Evolutionary conservation across 2,888 invertebrate species (phyloP).

Genomic region (Pycnomerus fuliginosus): DNA sequence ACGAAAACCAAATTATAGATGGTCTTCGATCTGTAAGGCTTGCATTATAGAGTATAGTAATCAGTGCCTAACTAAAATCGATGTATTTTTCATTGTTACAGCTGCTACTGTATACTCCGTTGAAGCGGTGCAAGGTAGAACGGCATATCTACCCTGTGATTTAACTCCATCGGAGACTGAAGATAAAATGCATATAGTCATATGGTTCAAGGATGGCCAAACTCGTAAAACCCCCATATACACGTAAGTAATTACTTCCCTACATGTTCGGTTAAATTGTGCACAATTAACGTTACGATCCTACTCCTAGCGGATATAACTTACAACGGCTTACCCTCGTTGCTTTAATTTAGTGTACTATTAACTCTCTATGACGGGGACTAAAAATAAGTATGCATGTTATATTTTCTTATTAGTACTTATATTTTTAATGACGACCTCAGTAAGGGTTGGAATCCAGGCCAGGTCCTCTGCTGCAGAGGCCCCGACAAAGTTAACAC

Average conservation of each 20-base stretch:
- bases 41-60: neutral
- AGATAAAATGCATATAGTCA: slow-evolving; percentile 62
- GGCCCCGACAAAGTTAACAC: too few relatives aligned
- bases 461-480: too few relatives aligned
- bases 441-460: too few relatives aligned
- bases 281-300: slow-evolving; percentile 7
- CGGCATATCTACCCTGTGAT: slow-evolving; percentile 63
- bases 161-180: slow-evolving; percentile 57
- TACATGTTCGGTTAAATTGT: slow-evolving; percentile 13
- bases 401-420: too few relatives aligned
- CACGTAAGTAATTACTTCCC: slow-evolving; percentile 54
- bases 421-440: too few relatives aligned
- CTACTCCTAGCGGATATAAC: too few relatives aligned
- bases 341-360: too few relatives aligned
- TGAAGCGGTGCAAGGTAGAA: slow-evolving; percentile 60
- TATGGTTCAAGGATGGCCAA: slow-evolving; percentile 63
- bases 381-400: too few relatives aligned
- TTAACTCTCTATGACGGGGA: too few relatives aligned
- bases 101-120: slow-evolving; percentile 48
- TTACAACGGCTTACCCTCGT: too few relatives aligned
- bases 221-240: slow-evolving; percentile 60
- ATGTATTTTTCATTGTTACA: slow-evolving; percentile 36
- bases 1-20: slow-evolving; percentile 8
- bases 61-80: neutral
- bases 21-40: slow-evolving; percentile 1